These are phyloP conservation scores for Drosophila trapezifrons DNA, from an alignment of 1,140 invertebrate species.

Conservation along the genomic window DNA sequence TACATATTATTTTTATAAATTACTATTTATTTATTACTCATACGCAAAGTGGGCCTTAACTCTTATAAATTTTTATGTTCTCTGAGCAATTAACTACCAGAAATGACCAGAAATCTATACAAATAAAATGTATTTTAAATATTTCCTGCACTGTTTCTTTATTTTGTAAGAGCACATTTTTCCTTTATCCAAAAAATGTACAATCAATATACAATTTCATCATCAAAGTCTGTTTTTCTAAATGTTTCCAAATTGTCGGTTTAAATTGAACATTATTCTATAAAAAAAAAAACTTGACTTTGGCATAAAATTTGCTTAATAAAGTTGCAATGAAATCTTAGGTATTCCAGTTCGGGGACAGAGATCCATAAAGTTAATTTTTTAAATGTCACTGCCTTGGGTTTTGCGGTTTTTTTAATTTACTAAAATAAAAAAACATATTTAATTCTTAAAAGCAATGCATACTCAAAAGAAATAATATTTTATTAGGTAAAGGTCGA, in stretches of 20 bases:
- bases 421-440: neutral
- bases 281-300: neutral
- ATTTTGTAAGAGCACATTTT: too few species aligned
- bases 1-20: neutral
- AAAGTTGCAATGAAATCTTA: slow-evolving; percentile 8
- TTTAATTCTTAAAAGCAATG: neutral
- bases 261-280: slow-evolving; percentile 1
- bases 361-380: slow-evolving; percentile 8
- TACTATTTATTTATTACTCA: neutral
- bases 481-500: too few species aligned
- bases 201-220: neutral
- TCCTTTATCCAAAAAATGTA: too few species aligned
- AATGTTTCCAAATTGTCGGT: neutral
- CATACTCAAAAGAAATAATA: too few species aligned
- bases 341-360: neutral
- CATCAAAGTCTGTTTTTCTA: neutral
- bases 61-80: too few species aligned
- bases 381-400: slow-evolving; percentile 5
- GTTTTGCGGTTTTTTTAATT: neutral
- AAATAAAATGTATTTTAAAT: neutral
- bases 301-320: slow-evolving; percentile 11
- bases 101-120: too few species aligned
- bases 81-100: too few species aligned
- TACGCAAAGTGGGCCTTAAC: neutral
- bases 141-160: neutral